Conservation (phyloP, 2,888 invertebrate species). For the Epicampocera succincta region DNA sequence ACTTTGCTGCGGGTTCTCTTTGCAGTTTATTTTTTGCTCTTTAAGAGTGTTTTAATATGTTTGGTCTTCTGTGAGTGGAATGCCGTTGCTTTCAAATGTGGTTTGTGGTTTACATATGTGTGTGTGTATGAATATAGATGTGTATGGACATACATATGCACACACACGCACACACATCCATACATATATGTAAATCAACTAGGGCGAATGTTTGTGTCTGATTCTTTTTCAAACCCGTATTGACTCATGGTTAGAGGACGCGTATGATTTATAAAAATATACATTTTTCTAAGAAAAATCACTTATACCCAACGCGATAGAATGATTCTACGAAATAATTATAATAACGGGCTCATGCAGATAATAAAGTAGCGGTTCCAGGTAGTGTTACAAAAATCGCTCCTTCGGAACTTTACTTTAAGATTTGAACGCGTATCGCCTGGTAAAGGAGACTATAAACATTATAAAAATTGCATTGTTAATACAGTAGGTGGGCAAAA, state of each 20-base stretch:
- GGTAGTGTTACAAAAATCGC: too few species aligned
- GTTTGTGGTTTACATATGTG: too few species aligned
- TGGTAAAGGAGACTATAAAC: too few species aligned
- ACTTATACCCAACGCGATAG: slow-evolving; percentile 50
- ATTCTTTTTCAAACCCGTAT: slow-evolving; percentile 7
- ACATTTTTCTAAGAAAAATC: slow-evolving; percentile 46
- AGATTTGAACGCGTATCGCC: too few species aligned
- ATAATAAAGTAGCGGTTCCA: too few species aligned
- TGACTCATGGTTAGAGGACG: slow-evolving; percentile 11
- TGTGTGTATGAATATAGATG: too few species aligned
- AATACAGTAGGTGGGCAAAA: too few species aligned
- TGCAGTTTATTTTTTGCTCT: slow-evolving; percentile 21
- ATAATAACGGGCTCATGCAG: too few species aligned
- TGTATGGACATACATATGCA: background rate
- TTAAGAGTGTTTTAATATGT: slow-evolving; percentile 14
- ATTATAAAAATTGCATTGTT: too few species aligned
- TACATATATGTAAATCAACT: background rate
- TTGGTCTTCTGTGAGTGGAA: background rate
- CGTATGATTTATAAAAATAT: slow-evolving; percentile 62
- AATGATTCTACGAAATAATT: too few species aligned
- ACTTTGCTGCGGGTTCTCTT: slow-evolving; percentile 27
- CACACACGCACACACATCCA: background rate
- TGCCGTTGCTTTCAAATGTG: background rate
- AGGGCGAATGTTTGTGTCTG: too few species aligned
- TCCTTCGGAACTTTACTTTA: too few species aligned